Evolutionary conservation across 2,113 vertebrate species (phyloP).

Genomic region (Gobio gobio): DNA sequence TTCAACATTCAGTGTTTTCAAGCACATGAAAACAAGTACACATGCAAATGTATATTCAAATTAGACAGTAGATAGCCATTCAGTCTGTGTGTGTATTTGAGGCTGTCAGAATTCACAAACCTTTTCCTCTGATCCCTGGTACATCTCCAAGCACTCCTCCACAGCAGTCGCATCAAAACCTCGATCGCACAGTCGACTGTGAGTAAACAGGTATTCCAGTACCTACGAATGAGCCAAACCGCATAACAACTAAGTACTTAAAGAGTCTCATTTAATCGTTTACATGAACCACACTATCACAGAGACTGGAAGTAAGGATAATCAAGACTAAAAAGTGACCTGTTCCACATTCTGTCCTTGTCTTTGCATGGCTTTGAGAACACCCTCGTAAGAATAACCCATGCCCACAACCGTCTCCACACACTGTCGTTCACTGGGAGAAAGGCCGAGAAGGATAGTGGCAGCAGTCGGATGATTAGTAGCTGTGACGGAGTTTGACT

Average conservation of each 20-base stretch:
- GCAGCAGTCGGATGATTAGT: conserved; percentile 56
- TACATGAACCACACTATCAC: neutral
- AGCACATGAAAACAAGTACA: neutral
- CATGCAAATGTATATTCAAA: neutral
- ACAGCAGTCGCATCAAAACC: conserved; percentile 92
- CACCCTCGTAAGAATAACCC: conserved; percentile 92
- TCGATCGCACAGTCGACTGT: conserved; percentile 91
- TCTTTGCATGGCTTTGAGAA: conserved; percentile 94
- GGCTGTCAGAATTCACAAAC: conserved; percentile 69
- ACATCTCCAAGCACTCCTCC: conserved; percentile 96
- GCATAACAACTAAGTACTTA: neutral
- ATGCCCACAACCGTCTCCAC: conserved; percentile 91
- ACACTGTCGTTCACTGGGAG: conserved; percentile 86
- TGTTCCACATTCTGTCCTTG: conserved; percentile 95
- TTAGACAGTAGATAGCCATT: neutral
- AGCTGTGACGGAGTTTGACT: conserved; percentile 56
- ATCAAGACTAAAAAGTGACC: conserved; percentile 71
- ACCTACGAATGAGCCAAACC: conserved; percentile 72
- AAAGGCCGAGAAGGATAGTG: conserved; percentile 79
- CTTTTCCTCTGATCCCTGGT: conserved; percentile 96
- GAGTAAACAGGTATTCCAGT: conserved; percentile 93
- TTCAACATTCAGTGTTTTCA: neutral
- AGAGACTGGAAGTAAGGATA: neutral
- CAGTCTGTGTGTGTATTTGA: neutral
- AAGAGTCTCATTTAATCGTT: neutral